These are phyloP conservation scores for Aythya baeri DNA, from an alignment of 2,113 vertebrate genomes.

Conservation along the genomic window DNA sequence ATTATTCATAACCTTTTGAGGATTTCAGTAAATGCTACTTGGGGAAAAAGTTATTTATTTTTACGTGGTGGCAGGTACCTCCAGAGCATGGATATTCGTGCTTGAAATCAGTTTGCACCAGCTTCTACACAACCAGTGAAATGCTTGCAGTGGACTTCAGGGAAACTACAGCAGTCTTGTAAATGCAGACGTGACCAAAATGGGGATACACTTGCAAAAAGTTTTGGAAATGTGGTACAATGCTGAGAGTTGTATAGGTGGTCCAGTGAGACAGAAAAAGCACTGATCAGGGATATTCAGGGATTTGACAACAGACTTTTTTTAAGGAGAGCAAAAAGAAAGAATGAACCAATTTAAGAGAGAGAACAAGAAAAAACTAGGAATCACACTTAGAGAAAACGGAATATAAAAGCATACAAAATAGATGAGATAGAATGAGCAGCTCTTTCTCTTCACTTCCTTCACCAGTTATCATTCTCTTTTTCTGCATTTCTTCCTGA, in stretches of 20 bases:
- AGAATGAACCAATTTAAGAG: background rate
- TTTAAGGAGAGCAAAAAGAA: background rate
- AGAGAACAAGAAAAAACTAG: background rate
- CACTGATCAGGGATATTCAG: background rate
- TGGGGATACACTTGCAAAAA: background rate
- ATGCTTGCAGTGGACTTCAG: background rate
- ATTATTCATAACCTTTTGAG: background rate
- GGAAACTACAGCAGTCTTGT: background rate
- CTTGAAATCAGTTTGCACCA: background rate
- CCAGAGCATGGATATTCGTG: background rate
- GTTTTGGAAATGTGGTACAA: background rate
- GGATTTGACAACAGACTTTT: background rate
- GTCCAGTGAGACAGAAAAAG: background rate
- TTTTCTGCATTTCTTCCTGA: conserved; percentile 31
- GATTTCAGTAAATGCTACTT: background rate
- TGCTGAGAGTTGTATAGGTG: background rate
- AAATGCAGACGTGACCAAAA: background rate
- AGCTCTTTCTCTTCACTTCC: background rate
- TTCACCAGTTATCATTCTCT: conserved; percentile 14
- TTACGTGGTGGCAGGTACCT: background rate
- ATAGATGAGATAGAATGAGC: conserved; percentile 2
- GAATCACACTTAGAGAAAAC: background rate
- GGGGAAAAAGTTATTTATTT: background rate
- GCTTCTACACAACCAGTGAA: background rate
- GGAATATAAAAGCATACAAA: conserved; percentile 26